Conservation (phyloP, 2,888 invertebrate species). For the Drosophila monieri region DNA sequence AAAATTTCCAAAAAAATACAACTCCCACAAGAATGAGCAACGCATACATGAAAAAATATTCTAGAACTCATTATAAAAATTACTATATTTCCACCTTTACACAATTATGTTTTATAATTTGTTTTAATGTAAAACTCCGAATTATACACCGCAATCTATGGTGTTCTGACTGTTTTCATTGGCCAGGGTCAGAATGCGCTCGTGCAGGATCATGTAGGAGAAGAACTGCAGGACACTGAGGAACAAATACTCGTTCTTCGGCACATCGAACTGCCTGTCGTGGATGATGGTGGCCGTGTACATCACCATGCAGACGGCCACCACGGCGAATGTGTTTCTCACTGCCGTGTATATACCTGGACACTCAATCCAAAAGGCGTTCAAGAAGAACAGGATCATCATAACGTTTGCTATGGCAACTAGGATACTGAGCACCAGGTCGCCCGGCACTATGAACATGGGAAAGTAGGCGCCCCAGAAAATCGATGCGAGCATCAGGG, state of each 20-base stretch:
- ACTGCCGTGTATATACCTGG: constrained; percentile 13
- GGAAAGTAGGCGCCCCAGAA: constrained; percentile 69
- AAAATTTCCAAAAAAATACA: constrained; percentile 8
- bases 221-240: constrained; percentile 61
- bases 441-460: constrained; percentile 64
- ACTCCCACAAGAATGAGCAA: not conserved
- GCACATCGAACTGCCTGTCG: constrained; percentile 64
- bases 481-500: constrained; percentile 46
- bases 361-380: constrained; percentile 27
- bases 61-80: no score
- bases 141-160: not conserved
- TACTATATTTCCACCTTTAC: not conserved
- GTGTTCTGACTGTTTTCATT: not conserved
- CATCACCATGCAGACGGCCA: constrained; percentile 57
- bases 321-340: constrained; percentile 58
- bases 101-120: not conserved
- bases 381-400: constrained; percentile 55
- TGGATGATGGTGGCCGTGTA: constrained; percentile 69
- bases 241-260: constrained; percentile 59
- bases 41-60: not conserved
- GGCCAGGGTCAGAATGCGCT: constrained; percentile 52
- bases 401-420: constrained; percentile 56
- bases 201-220: constrained; percentile 61
- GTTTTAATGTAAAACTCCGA: not conserved
- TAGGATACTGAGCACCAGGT: constrained; percentile 58